These are phyloP conservation scores for Meandrusa payeni DNA, from an alignment of 2,888 invertebrate genomes.

Conservation along the genomic window DNA sequence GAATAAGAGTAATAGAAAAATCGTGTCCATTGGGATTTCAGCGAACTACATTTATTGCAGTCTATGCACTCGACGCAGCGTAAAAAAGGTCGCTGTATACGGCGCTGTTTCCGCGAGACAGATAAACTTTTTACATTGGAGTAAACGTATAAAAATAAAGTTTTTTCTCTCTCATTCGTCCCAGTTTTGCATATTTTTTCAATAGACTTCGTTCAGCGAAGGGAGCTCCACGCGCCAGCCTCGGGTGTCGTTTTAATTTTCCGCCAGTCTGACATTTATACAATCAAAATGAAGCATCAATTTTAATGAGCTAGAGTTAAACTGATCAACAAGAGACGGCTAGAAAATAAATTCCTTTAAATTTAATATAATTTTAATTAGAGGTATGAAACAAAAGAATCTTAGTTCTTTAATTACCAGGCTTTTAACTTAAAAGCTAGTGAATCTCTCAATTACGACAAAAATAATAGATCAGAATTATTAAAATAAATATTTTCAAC, in stretches of 20 bases:
- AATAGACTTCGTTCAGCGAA: constrained; percentile 38
- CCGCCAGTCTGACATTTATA: constrained; percentile 72
- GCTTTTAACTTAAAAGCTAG: no score
- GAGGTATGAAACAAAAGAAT: no score
- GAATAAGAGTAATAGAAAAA: constrained; percentile 35
- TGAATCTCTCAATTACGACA: no score
- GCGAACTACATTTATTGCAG: constrained; percentile 21
- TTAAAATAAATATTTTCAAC: no score
- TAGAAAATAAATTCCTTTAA: constrained; percentile 28
- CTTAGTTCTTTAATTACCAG: no score
- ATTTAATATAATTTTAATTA: constrained; percentile 26
- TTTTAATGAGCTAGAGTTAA: constrained; percentile 79
- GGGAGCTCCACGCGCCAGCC: constrained; percentile 47
- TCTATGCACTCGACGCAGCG: constrained; percentile 21
- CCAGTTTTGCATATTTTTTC: constrained; percentile 57
- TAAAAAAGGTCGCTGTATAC: constrained; percentile 34
- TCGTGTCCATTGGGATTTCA: constrained; percentile 31
- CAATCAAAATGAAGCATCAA: constrained; percentile 74
- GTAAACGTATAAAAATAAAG: constrained; percentile 58
- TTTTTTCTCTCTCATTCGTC: constrained; percentile 51
- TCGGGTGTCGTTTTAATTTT: constrained; percentile 78
- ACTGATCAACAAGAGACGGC: constrained; percentile 54
- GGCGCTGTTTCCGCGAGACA: constrained; percentile 39
- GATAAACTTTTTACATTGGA: constrained; percentile 57
- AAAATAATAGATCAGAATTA: no score